A percentile compares a stretch with the other conserved stretches of the same genome.
Evolutionary conservation across 2,888 invertebrate genomes (phyloP).

Genomic region (Xestia ashworthii): DNA sequence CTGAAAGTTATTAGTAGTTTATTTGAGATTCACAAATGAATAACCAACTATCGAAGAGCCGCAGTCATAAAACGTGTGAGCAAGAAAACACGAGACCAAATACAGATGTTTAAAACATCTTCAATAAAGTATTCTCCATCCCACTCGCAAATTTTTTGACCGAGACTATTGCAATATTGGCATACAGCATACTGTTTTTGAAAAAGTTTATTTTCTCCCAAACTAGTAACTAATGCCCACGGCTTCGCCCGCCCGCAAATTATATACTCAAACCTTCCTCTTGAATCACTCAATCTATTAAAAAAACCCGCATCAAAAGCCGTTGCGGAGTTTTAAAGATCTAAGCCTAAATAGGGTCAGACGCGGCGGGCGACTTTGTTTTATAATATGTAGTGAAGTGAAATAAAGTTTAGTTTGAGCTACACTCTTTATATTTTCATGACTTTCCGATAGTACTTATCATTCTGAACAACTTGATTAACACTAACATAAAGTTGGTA

Average conservation of each 20-base stretch:
- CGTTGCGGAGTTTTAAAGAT: no score
- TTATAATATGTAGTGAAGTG: no score
- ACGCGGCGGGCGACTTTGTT: no score
- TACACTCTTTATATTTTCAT: not conserved
- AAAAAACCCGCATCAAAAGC: no score
- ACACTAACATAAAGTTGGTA: not conserved
- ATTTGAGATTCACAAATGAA: not conserved
- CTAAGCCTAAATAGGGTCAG: no score
- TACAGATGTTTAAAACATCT: not conserved
- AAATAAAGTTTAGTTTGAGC: not conserved
- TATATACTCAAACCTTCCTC: no score
- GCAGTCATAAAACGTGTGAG: not conserved
- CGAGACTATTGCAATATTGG: not conserved
- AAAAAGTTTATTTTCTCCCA: no score
- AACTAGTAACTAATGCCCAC: no score
- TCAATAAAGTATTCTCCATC: not conserved
- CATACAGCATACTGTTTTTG: not conserved
- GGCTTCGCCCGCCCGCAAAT: no score
- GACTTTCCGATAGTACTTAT: not conserved
- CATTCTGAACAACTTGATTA: not conserved
- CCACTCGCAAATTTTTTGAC: not conserved
- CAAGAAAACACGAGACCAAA: not conserved
- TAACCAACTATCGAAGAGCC: not conserved
- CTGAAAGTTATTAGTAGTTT: constrained; percentile 79
- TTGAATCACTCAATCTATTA: no score